Evolutionary conservation across 2,888 invertebrate species (phyloP).

Genomic region (Synergus itoensis): DNA sequence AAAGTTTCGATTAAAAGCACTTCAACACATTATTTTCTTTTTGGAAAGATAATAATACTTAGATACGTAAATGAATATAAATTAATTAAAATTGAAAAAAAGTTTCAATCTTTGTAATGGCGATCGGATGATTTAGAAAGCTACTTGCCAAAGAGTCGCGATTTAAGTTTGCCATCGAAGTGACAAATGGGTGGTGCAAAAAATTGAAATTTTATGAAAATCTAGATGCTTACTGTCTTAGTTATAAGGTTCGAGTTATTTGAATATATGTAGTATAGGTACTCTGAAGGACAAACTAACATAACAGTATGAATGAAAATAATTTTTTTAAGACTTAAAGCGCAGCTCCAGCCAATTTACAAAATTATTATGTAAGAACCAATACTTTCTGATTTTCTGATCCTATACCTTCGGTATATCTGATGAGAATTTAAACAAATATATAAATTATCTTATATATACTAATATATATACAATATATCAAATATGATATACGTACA

Average conservation of each 20-base stretch:
- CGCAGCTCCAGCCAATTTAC: constrained; percentile 9
- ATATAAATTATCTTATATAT: constrained; percentile 25
- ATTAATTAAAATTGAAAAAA: not conserved
- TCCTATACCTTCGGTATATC: not conserved
- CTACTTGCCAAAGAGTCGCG: not conserved
- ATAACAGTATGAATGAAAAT: not conserved
- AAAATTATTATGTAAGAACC: not conserved
- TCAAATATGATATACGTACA: not conserved
- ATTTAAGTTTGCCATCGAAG: not conserved
- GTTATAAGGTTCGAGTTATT: not conserved
- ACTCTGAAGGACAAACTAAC: not conserved
- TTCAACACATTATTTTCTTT: constrained; percentile 20
- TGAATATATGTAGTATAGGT: not conserved
- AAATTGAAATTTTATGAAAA: not conserved
- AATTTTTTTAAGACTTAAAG: constrained; percentile 2
- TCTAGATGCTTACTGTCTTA: not conserved
- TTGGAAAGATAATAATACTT: not conserved
- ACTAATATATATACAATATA: not conserved
- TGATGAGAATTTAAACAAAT: constrained; percentile 1
- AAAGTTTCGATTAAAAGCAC: not conserved
- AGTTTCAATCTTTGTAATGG: not conserved
- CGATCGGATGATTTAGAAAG: not conserved
- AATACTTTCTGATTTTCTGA: not conserved
- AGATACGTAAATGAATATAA: not conserved
- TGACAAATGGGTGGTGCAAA: not conserved